Evolutionary conservation across 2,797 vertebrate species (phyloP).

Genomic region (Huso huso): DNA sequence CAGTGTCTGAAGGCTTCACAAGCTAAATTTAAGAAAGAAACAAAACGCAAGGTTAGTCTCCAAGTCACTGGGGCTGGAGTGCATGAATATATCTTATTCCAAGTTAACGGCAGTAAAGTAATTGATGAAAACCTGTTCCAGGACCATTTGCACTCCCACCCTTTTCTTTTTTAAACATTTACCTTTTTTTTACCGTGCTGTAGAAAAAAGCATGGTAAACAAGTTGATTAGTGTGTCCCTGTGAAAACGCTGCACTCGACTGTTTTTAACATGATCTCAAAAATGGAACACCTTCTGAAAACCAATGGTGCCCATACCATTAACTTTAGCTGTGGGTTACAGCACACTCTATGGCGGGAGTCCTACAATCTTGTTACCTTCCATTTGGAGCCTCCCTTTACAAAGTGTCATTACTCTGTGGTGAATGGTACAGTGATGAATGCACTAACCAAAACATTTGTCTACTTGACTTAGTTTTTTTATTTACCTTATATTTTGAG

Average conservation of each 20-base stretch:
- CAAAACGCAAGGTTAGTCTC: background rate
- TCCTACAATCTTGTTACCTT: too few relatives aligned
- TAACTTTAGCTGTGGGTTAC: background rate
- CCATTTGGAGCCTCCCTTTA: too few relatives aligned
- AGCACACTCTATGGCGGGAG: too few relatives aligned
- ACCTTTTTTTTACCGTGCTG: background rate
- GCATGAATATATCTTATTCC: slow-evolving; percentile 14
- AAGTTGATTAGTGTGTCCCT: background rate
- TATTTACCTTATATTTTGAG: too few relatives aligned
- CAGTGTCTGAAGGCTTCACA: background rate
- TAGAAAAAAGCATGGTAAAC: background rate
- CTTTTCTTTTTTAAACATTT: background rate
- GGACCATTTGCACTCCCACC: background rate
- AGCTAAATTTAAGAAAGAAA: slow-evolving; percentile 18
- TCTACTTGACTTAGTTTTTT: background rate
- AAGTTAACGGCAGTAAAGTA: background rate
- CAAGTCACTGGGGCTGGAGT: background rate
- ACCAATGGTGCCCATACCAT: background rate
- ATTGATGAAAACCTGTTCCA: background rate
- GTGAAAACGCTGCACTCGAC: background rate
- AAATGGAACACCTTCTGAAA: background rate
- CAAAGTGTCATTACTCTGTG: too few relatives aligned
- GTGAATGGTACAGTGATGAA: too few relatives aligned
- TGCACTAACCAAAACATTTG: background rate
- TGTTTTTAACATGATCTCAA: background rate